Evolutionary conservation across 2,113 vertebrate species (phyloP), one percentile per base, ranked within the genome.

Genomic region (Lepus americanus): DNA sequence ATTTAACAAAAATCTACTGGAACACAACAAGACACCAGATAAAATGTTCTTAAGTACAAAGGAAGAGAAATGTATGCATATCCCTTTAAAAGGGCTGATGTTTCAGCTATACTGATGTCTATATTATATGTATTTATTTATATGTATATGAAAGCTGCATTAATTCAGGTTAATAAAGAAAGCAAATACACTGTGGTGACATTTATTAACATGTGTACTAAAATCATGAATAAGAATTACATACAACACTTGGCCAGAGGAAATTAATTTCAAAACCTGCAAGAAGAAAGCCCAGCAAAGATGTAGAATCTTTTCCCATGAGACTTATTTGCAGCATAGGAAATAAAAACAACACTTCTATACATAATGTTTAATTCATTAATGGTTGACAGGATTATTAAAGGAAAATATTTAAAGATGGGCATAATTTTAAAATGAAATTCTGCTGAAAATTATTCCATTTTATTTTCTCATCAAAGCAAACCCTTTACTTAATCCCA

Each of bases 91-190:
- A 78, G 94, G 87, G 27, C 63, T 95, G 33, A 61, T 92, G 73
- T 95, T 98, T 88, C 95, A 66, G 87, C 87, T 87, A 22, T 49
- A 44, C 36, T 69, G 17, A 67, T 77, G n/a, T 89, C 29, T 87
- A 16, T 59, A 59, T 81, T 95, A 29, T 33, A 74, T 61, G 31
- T 55, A 85, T 69, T 11, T 69, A 92, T 94, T 81, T 74, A 59
- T 97, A 94, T 90, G 0, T 92, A 97, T 97, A 96, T 90, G 87
- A 96, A 97, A 87, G 90, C 96, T 97, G 97, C 96, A 95, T 96
- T 97, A 98, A 98, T 97, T 98, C 94, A 89, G 96, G 96, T 97
- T 96, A 98, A 97, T 97, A 98, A 97, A 98, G 97, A 81, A 89
- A 92, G 86, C 76, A 97, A 97, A 97, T 97, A 97, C 3, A 82